Percentiles rank a stretch among this genome's conserved stretches.
phyloP scores from a whole-genome alignment of 2,113 vertebrate species.

The Tinamus guttatus region DNA sequence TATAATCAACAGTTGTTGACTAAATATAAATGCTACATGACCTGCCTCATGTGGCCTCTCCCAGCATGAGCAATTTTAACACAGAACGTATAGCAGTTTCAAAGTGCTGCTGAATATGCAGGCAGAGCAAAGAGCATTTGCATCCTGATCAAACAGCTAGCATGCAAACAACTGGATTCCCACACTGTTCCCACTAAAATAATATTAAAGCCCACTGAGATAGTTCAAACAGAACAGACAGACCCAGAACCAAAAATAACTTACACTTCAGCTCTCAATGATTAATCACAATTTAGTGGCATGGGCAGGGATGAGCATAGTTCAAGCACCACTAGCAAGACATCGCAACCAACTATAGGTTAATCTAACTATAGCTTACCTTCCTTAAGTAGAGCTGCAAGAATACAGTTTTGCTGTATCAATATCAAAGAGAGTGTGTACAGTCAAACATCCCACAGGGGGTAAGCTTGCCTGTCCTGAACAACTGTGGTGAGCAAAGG shows the following conservation, averaged over 20 bases:
- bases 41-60: background rate
- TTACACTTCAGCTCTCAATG: background rate
- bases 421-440: background rate
- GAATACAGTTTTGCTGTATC: background rate
- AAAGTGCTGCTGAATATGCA: background rate
- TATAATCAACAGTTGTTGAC: slow-evolving; percentile 27
- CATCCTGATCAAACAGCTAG: background rate
- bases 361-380: background rate
- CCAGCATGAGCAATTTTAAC: background rate
- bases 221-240: background rate
- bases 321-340: fast-evolving
- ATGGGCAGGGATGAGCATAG: background rate
- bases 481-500: background rate
- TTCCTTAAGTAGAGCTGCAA: background rate
- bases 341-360: background rate
- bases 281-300: background rate
- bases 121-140: background rate
- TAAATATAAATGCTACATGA: background rate
- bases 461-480: background rate
- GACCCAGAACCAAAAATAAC: background rate
- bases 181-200: background rate
- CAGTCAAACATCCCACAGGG: fast-evolving
- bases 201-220: background rate
- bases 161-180: background rate
- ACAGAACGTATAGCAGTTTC: background rate